Conservation (phyloP, 2,797 vertebrate species). For the Echiichthys vipera region DNA sequence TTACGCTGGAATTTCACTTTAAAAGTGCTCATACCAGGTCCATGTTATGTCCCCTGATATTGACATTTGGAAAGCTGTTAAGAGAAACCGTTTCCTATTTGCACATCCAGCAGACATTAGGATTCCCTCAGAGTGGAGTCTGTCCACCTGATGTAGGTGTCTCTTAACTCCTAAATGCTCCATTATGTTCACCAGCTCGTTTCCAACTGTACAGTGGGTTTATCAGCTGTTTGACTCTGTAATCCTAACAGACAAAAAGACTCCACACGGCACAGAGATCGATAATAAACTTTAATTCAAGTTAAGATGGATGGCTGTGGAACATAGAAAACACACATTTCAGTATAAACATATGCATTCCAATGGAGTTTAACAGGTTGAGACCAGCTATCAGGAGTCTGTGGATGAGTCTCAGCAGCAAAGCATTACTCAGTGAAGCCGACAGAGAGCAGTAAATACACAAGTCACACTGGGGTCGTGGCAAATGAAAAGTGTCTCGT, state of each 20-base stretch:
- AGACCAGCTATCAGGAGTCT: slow-evolving; percentile 73
- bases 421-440: slow-evolving; percentile 64
- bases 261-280: slow-evolving; percentile 45
- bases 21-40: too few species aligned
- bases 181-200: too few species aligned
- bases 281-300: slow-evolving; percentile 88
- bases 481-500: slow-evolving; percentile 14
- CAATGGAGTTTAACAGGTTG: slow-evolving; percentile 77
- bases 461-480: slow-evolving; percentile 50
- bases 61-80: too few species aligned
- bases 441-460: slow-evolving; percentile 45
- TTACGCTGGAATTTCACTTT: too few species aligned
- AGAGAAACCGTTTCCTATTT: too few species aligned
- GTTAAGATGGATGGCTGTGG: slow-evolving; percentile 85
- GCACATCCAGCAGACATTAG: too few species aligned
- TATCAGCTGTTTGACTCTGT: too few species aligned
- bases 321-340: slow-evolving; percentile 88
- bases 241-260: not conserved
- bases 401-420: slow-evolving; percentile 69
- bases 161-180: not conserved
- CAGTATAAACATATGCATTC: slow-evolving; percentile 86
- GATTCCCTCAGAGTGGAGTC: too few species aligned
- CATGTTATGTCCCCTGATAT: too few species aligned
- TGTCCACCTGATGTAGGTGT: too few species aligned
- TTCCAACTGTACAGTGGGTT: not conserved